Conservation (phyloP, 2,113 vertebrate species). For the Mohoua ochrocephala region DNA sequence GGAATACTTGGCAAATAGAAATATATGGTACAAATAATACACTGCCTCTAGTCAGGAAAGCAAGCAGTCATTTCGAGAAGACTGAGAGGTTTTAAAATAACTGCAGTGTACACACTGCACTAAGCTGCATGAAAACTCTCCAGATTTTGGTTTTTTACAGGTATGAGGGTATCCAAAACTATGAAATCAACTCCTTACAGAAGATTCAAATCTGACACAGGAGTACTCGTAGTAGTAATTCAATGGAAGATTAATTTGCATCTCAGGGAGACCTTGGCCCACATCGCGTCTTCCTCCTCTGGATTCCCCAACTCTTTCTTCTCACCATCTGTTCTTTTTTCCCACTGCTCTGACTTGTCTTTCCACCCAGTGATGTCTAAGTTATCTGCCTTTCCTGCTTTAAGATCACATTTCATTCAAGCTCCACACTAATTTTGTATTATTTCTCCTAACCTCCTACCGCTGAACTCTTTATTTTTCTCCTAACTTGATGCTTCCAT, state of each 20-base stretch:
- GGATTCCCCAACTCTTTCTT: slow-evolving; percentile 12
- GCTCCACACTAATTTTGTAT: not conserved
- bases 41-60: slow-evolving; percentile 40
- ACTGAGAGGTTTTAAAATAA: slow-evolving; percentile 28
- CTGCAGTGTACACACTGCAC: not conserved
- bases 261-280: slow-evolving; percentile 21
- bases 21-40: slow-evolving; percentile 60
- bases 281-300: not conserved
- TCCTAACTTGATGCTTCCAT: not conserved
- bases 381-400: not conserved
- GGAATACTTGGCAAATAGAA: slow-evolving; percentile 61
- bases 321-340: slow-evolving; percentile 18
- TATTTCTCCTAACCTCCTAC: not conserved
- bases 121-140: not conserved
- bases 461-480: not conserved
- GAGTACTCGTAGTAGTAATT: not conserved
- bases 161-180: not conserved
- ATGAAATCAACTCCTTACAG: not conserved
- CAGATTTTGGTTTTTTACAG: not conserved
- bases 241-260: not conserved
- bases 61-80: slow-evolving; percentile 17
- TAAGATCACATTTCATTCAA: not conserved
- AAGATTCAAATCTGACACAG: not conserved
- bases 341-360: slow-evolving; percentile 37
- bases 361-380: slow-evolving; percentile 4